These are phyloP conservation scores for Enteromius unitaeniatus DNA, from an alignment of 2,797 vertebrate species.

Conservation along the genomic window DNA sequence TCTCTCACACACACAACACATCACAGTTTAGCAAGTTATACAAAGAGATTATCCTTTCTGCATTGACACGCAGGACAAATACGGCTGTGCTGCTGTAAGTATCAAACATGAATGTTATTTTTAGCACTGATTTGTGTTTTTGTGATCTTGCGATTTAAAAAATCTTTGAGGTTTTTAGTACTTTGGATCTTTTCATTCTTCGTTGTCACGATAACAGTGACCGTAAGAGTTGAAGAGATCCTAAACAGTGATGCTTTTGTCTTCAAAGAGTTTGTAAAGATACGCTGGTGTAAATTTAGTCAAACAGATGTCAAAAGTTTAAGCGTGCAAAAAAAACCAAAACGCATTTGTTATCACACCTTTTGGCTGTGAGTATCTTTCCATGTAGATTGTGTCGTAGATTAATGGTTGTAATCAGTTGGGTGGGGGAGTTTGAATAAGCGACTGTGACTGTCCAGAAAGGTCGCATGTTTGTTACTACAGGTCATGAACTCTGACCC, in stretches of 20 bases:
- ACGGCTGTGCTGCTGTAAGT: neutral
- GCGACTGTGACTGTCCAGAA: neutral
- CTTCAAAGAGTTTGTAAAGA: neutral
- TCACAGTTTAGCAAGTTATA: slow-evolving; percentile 29
- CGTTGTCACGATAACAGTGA: neutral
- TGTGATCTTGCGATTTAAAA: neutral
- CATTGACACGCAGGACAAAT: slow-evolving; percentile 6
- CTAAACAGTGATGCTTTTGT: neutral
- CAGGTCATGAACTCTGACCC: slow-evolving; percentile 40
- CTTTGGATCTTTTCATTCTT: neutral
- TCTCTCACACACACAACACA: neutral
- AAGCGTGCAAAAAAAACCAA: neutral
- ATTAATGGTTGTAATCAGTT: slow-evolving; percentile 3
- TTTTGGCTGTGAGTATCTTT: neutral
- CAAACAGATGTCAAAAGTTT: neutral
- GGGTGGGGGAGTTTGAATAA: slow-evolving; percentile 13
- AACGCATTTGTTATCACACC: neutral
- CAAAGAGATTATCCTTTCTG: slow-evolving; percentile 38
- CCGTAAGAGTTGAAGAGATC: neutral
- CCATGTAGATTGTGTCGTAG: neutral
- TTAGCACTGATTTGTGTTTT: neutral
- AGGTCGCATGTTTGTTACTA: slow-evolving; percentile 23
- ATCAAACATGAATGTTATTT: slow-evolving; percentile 7
- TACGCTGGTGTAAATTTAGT: neutral
- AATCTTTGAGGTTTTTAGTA: neutral